Evolutionary conservation across 2,888 invertebrate genomes (phyloP), one percentile per base, ranked within the genome.

Genomic region (Dinocampus coccinellae): DNA sequence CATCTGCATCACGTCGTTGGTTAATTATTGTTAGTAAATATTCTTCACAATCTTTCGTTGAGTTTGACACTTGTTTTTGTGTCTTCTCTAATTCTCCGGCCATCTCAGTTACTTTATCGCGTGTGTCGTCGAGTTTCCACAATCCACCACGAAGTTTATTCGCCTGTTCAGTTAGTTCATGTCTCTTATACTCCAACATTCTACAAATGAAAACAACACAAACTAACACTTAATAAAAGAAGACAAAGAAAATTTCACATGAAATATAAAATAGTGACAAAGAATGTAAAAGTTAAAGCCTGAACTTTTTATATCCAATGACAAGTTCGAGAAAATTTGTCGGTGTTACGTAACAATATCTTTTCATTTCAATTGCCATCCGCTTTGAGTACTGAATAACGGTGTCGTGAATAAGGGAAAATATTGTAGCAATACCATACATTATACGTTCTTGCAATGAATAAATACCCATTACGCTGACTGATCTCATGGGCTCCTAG

Each of bases 331-430:
- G 89, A 81, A 95, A 97, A 88, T 96, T 96, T 29, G 94, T 94
- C 0, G 96, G 95, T 0, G 97, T 97, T 57, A 97, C 96, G 85
- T 97, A 96, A 88, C 94, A 96, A 82, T 93, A 91, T 11, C 97
- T 88, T 72, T 93, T 92, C 90, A 95, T 92, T 89, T 96, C 95
- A 9, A 88, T 81, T 78, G 91, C 90, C 96, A 97, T 96, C 82
- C 89, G 89, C 24, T 88, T 88, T 0, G 94, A 95, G 85, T 90
- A 92, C 75, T 91, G 90, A 0, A 92, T 90, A n/a, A 96, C 96
- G 0, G 94, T 94, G 47, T 92, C 93, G 86, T 97, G 97, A 82
- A 97, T 93, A 33, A 92, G 89, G 0, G 96, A 92, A 90, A 96
- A 96, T 64, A 92, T 93, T 73, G 91, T 89, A 0, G 96, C 93